Evolutionary conservation across 2,113 vertebrate genomes (phyloP).

Genomic region (Paradoxurus hermaphroditus): DNA sequence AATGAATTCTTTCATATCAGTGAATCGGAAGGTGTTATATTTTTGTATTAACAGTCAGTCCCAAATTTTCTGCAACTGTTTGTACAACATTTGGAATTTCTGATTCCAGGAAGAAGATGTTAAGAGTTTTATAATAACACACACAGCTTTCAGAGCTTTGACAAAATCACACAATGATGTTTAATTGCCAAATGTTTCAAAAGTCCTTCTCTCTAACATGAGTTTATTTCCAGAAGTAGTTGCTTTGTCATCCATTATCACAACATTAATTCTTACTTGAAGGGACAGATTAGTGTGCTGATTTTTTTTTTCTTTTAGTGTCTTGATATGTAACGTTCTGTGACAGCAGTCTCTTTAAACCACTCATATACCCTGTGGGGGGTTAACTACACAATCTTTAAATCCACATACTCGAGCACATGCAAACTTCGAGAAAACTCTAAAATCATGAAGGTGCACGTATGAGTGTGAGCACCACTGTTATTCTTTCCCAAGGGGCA

Average conservation of each 20-base stretch:
- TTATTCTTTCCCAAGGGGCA: neutral
- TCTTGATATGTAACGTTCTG: neutral
- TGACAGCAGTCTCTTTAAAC: neutral
- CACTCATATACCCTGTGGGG: neutral
- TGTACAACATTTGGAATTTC: neutral
- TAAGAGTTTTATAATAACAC: neutral
- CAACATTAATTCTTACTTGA: neutral
- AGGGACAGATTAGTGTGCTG: neutral
- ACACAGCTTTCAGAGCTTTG: neutral
- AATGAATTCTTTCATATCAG: neutral
- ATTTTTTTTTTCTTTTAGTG: neutral
- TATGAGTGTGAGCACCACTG: neutral
- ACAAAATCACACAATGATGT: neutral
- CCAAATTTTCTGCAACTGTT: neutral
- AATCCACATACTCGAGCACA: neutral
- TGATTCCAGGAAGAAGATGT: neutral
- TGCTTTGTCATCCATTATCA: neutral
- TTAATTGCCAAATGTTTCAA: conserved; percentile 44
- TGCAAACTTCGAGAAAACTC: neutral
- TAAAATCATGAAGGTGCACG: neutral
- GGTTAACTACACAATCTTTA: neutral
- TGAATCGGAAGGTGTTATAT: neutral
- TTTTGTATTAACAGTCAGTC: neutral
- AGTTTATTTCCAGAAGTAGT: neutral
- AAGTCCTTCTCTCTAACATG: neutral